Percentiles rank a stretch among this genome's conserved stretches.
These are phyloP conservation scores for Serinus canaria DNA, from an alignment of 2,113 vertebrate species.

Conservation along the genomic window DNA sequence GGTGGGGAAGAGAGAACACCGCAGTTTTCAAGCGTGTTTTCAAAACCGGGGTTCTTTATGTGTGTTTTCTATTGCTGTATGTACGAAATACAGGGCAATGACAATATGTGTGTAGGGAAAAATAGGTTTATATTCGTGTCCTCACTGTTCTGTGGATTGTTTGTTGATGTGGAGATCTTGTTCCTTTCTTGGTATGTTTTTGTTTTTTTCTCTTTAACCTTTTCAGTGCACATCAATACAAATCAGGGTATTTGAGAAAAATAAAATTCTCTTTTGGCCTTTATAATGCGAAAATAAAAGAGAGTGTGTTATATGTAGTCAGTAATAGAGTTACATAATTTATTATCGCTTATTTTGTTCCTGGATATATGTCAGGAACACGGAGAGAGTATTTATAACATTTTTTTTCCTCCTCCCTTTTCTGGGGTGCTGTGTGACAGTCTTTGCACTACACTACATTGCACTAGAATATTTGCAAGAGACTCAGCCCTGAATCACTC, in stretches of 20 bases:
- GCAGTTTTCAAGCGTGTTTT: neutral
- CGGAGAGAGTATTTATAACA: slow-evolving; percentile 32
- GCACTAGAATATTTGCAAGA: neutral
- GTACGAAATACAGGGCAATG: neutral
- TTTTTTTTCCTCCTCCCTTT: neutral
- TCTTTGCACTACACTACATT: neutral
- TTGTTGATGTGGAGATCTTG: neutral
- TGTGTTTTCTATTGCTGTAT: neutral
- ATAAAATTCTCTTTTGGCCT: neutral
- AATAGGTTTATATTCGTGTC: neutral
- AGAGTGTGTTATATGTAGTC: neutral
- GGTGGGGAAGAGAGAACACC: neutral
- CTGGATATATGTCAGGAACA: slow-evolving; percentile 23
- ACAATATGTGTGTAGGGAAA: too few species aligned
- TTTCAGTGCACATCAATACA: neutral
- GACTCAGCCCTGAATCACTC: neutral
- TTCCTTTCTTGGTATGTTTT: neutral
- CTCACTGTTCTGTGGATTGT: neutral
- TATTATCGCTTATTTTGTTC: slow-evolving; percentile 10
- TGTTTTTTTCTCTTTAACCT: neutral
- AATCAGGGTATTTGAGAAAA: neutral
- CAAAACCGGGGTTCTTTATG: neutral
- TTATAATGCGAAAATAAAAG: neutral
- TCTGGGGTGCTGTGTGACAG: slow-evolving; percentile 1
- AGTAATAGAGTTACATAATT: slow-evolving; percentile 62